Evolutionary conservation across 2,797 vertebrate species (phyloP), one percentile per base, ranked within the genome.

Genomic region (Oophaga sylvatica): DNA sequence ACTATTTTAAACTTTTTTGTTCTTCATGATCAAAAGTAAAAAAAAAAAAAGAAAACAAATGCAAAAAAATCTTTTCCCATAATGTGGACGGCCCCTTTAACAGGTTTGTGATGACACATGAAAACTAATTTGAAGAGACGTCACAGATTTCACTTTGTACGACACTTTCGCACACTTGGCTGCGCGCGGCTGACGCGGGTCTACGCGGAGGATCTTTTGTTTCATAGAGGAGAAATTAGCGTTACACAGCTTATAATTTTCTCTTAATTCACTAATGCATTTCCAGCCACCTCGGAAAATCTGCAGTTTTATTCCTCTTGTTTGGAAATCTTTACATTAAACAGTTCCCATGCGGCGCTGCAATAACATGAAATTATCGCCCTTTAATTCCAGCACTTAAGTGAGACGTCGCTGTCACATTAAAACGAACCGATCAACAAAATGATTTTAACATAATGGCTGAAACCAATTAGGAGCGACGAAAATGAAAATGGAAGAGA

Each of bases 361-460:
- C 53, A 63, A 84, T 76, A 84, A 65, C 48, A 13, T 8, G 59
- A 84, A 77, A 83, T 57, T 11, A 83, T 71, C 45, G 41, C 22
- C 71, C 59, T 77, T 19, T 77, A 84, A 76, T 84, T 84, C 57
- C 31, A 76, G 53, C 82, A 84, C 57, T 84, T 75, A 84, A 63
- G 63, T 35, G 35, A 77, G 71, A 76, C 7, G 35, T 17, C 8
- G 41, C 71, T 53, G 71, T 84, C 82, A 84, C 60, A 77, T 77
- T 76, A 76, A n/a, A 53, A 75, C 35, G 29, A 45, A 45, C 9
- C 35, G 59, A 77, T 84, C 83, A 77, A 63, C 35, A 8, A 77
- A 62, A 84, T 62, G 31, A 26, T 63, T 84, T 41, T 80, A 56
- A 56, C 29, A 84, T 20, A 84, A 84, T 63, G 83, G 83, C 59